These are phyloP conservation scores for Ochotona princeps DNA, from an alignment of 2,113 vertebrate species.

Conservation along the genomic window DNA sequence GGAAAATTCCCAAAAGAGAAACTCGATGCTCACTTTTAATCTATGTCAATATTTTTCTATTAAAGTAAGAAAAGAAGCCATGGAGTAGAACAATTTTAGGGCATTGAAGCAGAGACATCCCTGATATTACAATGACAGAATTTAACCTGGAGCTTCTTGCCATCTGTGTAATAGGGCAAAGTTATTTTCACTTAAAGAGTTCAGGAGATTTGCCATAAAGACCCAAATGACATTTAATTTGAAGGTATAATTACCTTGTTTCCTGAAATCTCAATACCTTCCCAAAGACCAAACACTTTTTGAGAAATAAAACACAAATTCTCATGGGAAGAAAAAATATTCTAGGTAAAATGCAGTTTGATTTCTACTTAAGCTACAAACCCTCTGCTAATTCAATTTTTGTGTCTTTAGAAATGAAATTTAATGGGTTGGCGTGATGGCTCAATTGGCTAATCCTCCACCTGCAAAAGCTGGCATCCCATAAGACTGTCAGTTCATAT, in stretches of 20 bases:
- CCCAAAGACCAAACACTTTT: conserved; percentile 42
- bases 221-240: conserved; percentile 33
- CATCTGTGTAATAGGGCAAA: conserved; percentile 15
- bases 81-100: neutral
- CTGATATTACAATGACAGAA: neutral
- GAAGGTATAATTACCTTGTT: conserved; percentile 23
- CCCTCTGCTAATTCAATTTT: conserved; percentile 48
- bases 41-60: conserved; percentile 72
- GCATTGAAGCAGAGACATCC: neutral
- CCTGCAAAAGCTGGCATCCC: too few relatives aligned
- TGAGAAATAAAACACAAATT: conserved; percentile 52
- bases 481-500: too few relatives aligned
- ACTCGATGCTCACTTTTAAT: conserved; percentile 62
- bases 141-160: conserved; percentile 6
- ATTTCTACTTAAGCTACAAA: conserved; percentile 53
- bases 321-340: conserved; percentile 43
- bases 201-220: conserved; percentile 26
- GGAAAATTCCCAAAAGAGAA: conserved; percentile 57
- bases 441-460: too few relatives aligned
- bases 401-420: conserved; percentile 30
- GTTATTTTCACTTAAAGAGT: conserved; percentile 46
- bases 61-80: conserved; percentile 46
- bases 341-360: conserved; percentile 52
- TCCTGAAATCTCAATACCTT: conserved; percentile 34
- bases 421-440: neutral